phyloP scores from a whole-genome alignment of 2,888 invertebrate species.

The Oscheius sp. region DNA sequence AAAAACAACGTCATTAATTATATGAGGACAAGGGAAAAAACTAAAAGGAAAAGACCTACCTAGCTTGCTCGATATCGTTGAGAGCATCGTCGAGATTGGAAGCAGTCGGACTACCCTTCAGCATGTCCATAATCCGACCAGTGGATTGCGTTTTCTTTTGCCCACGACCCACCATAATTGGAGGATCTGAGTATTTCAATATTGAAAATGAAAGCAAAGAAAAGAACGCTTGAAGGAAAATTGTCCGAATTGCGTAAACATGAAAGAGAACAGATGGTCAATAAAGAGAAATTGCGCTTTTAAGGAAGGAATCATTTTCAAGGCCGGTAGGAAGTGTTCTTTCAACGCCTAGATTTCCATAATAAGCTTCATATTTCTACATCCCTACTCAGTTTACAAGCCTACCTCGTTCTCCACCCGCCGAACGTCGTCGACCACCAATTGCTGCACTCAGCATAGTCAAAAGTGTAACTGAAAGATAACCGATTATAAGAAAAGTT shows the following conservation, averaged over 20 bases:
- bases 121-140: slow-evolving; percentile 14
- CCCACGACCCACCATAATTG: slow-evolving; percentile 25
- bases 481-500: no score
- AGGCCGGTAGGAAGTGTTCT: slow-evolving; percentile 20
- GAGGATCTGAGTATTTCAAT: slow-evolving; percentile 7
- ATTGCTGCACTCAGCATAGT: slow-evolving; percentile 27
- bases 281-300: slow-evolving; percentile 31
- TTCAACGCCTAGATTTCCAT: neutral
- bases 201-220: neutral
- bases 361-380: neutral
- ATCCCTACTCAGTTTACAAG: neutral
- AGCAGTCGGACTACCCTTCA: neutral
- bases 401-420: slow-evolving; percentile 1
- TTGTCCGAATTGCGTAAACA: slow-evolving; percentile 13
- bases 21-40: neutral
- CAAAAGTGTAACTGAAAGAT: no score
- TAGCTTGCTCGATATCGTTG: slow-evolving; percentile 19
- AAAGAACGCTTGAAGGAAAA: neutral
- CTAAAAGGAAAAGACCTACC: neutral
- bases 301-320: slow-evolving; percentile 24
- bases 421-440: slow-evolving; percentile 22
- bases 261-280: slow-evolving; percentile 30
- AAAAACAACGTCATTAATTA: neutral
- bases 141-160: slow-evolving; percentile 25
- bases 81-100: slow-evolving; percentile 21